These are phyloP conservation scores for Nibea coibor DNA, from an alignment of 2,113 vertebrate species.

Conservation along the genomic window DNA sequence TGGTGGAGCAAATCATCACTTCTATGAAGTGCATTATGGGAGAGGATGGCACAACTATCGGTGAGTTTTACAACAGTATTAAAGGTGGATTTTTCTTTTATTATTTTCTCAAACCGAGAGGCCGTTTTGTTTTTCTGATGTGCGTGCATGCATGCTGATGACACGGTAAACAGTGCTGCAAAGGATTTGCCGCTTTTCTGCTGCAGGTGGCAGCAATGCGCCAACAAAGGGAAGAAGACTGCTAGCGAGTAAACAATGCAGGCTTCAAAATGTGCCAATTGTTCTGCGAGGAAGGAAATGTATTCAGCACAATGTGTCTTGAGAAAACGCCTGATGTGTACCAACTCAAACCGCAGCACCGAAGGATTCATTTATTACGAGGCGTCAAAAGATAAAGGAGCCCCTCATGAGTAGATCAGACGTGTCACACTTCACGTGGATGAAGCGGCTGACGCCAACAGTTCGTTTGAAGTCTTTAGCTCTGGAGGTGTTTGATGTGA, in stretches of 20 bases:
- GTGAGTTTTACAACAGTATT: slow-evolving; percentile 65
- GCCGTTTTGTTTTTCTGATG: no score
- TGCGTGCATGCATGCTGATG: no score
- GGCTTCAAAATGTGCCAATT: not conserved
- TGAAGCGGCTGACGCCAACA: not conserved
- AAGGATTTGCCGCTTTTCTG: not conserved
- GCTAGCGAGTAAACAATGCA: not conserved
- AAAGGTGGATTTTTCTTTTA: not conserved
- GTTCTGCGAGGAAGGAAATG: not conserved
- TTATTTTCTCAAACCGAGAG: no score
- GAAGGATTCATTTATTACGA: not conserved
- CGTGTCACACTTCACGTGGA: not conserved
- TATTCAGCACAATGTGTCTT: no score
- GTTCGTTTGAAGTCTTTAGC: no score
- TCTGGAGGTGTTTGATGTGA: no score
- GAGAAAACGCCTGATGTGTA: no score
- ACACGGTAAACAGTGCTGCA: no score
- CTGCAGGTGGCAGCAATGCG: not conserved
- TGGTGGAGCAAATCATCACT: slow-evolving; percentile 93
- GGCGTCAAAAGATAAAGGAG: not conserved
- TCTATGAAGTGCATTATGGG: slow-evolving; percentile 98
- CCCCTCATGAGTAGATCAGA: not conserved
- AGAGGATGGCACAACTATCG: slow-evolving; percentile 90
- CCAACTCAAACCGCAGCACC: not conserved
- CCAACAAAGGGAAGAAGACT: no score